These are phyloP conservation scores for Epizoanthus stellaris DNA, from an alignment of 92 coral and sea anemone genomes.

Conservation along the genomic window DNA sequence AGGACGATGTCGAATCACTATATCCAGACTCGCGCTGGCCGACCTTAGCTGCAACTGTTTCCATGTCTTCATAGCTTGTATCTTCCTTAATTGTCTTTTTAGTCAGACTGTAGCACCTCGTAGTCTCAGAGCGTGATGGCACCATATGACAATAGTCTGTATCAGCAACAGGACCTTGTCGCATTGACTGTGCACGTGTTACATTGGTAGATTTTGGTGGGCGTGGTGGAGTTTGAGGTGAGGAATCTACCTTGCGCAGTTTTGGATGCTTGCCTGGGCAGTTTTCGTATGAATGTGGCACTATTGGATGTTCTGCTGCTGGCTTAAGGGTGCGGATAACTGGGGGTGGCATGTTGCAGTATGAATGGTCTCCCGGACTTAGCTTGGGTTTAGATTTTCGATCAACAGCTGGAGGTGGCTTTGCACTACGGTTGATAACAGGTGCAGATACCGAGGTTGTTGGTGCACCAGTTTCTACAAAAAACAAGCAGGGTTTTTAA, in stretches of 20 bases:
- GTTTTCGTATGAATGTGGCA: conserved; percentile 61
- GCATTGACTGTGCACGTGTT: conserved; percentile 28
- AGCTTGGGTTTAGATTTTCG: conserved; percentile 68
- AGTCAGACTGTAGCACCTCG: conserved; percentile 79
- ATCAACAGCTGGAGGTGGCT: conserved; percentile 79
- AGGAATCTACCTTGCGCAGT: conserved; percentile 41
- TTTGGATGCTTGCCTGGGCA: conserved; percentile 13
- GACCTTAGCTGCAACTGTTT: conserved; percentile 18
- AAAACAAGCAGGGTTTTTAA: neutral
- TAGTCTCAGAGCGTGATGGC: conserved; percentile 74
- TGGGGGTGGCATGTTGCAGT: conserved; percentile 84
- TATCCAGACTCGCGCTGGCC: conserved; percentile 68
- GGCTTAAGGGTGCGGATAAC: conserved; percentile 66
- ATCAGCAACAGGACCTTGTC: conserved; percentile 21
- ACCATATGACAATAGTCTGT: conserved; percentile 73
- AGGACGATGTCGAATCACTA: conserved; percentile 80
- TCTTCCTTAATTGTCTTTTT: conserved; percentile 45
- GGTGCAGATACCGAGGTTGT: conserved; percentile 46
- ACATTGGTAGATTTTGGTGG: conserved; percentile 23
- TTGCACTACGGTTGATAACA: conserved; percentile 62
- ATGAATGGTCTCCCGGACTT: conserved; percentile 50
- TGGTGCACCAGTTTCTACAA: neutral
- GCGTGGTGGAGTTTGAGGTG: conserved; percentile 40
- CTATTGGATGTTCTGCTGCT: conserved; percentile 23
- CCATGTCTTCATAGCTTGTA: conserved; percentile 79